Conservation (phyloP, 2,113 vertebrate species). For the Platycercus adscitus region DNA sequence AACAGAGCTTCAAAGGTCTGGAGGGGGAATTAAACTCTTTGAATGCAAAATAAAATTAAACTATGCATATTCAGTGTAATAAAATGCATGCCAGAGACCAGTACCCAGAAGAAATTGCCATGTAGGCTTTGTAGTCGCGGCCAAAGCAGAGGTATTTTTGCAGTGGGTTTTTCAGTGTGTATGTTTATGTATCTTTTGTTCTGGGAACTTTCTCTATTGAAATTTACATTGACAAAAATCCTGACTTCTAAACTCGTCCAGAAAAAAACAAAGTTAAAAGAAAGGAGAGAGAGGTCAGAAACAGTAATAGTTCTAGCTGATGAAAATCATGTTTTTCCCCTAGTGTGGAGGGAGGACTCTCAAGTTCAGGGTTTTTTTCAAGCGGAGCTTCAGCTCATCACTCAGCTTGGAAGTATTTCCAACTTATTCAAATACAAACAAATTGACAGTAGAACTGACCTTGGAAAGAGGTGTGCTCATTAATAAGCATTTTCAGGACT, state of each 20-base stretch:
- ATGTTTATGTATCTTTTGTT: neutral
- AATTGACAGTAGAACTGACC: neutral
- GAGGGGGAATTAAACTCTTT: conserved; percentile 11
- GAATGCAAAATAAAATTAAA: conserved; percentile 46
- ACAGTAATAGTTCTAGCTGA: neutral
- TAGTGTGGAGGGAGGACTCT: neutral
- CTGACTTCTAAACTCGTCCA: neutral
- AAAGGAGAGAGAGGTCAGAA: neutral
- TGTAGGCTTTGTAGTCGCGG: neutral
- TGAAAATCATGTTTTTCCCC: neutral
- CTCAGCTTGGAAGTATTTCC: neutral
- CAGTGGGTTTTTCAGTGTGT: neutral
- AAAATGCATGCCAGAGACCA: neutral
- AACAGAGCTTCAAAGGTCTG: conserved; percentile 25
- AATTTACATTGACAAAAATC: conserved; percentile 2
- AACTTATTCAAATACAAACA: neutral
- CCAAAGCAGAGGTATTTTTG: conserved; percentile 36
- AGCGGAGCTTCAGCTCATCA: neutral
- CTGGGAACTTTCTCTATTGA: conserved; percentile 2
- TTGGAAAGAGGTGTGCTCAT: neutral
- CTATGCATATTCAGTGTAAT: conserved; percentile 11
- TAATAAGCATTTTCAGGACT: neutral
- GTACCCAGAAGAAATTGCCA: neutral
- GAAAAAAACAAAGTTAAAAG: neutral
- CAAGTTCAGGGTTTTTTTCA: neutral